phyloP scores from a whole-genome alignment of 2,797 vertebrate genomes.

The Picus viridis region DNA sequence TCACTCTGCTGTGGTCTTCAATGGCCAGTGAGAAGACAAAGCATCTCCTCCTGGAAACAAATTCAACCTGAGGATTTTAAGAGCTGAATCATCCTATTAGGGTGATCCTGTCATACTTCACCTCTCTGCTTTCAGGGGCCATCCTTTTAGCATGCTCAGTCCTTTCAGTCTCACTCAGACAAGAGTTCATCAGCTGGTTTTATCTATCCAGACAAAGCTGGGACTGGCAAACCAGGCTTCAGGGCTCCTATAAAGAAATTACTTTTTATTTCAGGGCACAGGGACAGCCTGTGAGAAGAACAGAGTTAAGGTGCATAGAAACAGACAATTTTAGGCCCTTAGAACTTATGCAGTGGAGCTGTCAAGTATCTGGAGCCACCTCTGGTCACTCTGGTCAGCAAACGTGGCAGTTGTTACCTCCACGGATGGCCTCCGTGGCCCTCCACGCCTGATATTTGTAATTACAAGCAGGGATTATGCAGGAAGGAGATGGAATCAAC shows the following conservation, averaged over 20 bases:
- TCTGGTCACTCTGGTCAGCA: conserved; percentile 13
- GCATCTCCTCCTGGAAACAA: neutral
- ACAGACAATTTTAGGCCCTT: neutral
- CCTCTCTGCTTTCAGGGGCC: fast-evolving
- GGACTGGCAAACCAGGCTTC: neutral
- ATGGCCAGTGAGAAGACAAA: neutral
- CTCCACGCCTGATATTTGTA: conserved; percentile 10
- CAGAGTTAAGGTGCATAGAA: neutral
- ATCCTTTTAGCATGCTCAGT: neutral
- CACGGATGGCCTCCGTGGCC: neutral
- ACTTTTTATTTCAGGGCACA: neutral
- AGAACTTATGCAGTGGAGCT: neutral
- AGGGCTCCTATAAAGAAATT: neutral
- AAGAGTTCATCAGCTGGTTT: neutral
- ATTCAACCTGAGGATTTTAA: neutral
- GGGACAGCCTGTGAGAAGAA: neutral
- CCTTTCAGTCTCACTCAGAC: neutral
- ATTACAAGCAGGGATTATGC: conserved; percentile 55
- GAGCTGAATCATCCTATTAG: neutral
- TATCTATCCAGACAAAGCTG: neutral
- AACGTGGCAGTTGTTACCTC: conserved; percentile 5
- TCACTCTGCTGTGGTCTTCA: neutral
- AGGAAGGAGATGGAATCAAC: conserved; percentile 35
- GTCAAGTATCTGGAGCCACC: neutral
- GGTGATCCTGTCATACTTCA: neutral